Evolutionary conservation across 2,797 vertebrate genomes (phyloP), one percentile per base, ranked within the genome.

Genomic region (Anguilla anguilla): DNA sequence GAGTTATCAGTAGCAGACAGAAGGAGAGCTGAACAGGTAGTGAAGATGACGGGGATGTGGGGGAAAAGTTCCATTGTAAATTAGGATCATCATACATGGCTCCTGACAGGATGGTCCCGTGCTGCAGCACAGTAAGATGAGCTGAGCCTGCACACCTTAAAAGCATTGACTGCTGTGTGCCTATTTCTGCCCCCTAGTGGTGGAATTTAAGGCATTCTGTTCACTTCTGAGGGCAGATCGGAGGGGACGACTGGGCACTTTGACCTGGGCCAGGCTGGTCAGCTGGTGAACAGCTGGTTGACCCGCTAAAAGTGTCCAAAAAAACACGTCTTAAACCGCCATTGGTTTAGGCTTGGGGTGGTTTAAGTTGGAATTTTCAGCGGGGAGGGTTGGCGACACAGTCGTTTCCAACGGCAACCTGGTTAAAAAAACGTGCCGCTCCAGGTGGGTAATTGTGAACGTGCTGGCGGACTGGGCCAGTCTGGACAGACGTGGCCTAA

Each of bases 21-120:
- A 91, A 95, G 91, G 92, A 93, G 92, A 91, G 90, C 74, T 87
- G 87, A 57, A 90, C 57, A 88, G 55, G 59, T 85, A 59, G 51
- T 31, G 59, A 55, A 69, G 83, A 49, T 43, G 46, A 51, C 6
- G 67, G 22, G 64, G 64, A 22, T 15, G 15, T 15, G 22, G 64
- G 39, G 43, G 94, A 92, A 43, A 43, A 43, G 39, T 94, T 94
- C 94, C 93, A 93, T 95, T 95, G 94, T 93, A 94, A 95, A 94
- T 94, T 94, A 92, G 94, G 94, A 94, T 95, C 94, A 95, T 94
- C 93, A 91, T 91, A 89, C 35, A 88, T 86, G 92, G 93, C 59
- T 64, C 53, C 64, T 67, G 25, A n/a, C 25, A 67, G 64, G n/a
- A 67, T 7, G 25, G 64, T 25, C 25, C n/a, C n/a, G 6, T 67